Conservation (phyloP, 2,888 invertebrate genomes). For the Morpho helenor region DNA sequence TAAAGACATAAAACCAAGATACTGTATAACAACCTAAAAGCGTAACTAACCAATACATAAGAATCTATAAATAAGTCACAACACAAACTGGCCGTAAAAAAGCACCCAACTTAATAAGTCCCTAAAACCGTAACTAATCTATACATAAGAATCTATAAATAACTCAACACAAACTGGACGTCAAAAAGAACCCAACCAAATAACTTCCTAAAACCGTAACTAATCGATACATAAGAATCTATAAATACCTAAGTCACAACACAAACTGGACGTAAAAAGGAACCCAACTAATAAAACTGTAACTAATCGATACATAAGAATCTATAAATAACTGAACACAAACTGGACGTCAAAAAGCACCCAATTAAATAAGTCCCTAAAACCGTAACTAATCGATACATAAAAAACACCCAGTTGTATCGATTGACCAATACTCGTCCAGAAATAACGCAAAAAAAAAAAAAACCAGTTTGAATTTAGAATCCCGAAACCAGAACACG, state of each 20-base stretch:
- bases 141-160: neutral
- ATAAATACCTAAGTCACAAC: neutral
- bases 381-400: conserved; percentile 21
- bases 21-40: neutral
- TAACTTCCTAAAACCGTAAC: too few species aligned
- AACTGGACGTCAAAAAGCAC: neutral
- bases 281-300: conserved; percentile 8
- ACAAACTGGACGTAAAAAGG: neutral
- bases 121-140: conserved; percentile 19
- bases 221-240: conserved; percentile 13
- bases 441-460: conserved; percentile 37
- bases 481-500: conserved; percentile 59
- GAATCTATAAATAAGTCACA: conserved; percentile 2
- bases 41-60: conserved; percentile 22
- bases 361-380: conserved; percentile 3
- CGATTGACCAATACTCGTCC: conserved; percentile 31
- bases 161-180: too few species aligned
- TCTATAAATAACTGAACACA: neutral
- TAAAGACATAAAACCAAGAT: neutral
- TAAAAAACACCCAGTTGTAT: conserved; percentile 18
- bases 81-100: neutral
- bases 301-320: conserved; percentile 22
- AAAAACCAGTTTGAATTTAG: conserved; percentile 55
- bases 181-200: too few species aligned
- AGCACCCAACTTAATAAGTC: neutral